Evolutionary conservation across 2,888 invertebrate species (phyloP).

Genomic region (Stegana nigrithorax): DNA sequence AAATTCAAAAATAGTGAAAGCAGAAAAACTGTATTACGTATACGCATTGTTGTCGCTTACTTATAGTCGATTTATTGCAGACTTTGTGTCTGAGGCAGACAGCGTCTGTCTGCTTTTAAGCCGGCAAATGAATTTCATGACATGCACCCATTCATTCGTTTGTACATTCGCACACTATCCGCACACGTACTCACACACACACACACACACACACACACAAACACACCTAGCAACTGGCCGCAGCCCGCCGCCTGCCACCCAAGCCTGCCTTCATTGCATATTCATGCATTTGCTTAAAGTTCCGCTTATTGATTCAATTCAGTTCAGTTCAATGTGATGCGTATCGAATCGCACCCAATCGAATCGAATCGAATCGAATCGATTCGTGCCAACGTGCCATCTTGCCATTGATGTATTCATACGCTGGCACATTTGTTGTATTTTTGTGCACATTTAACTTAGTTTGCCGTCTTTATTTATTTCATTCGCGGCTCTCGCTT

Average conservation of each 20-base stretch:
- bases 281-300: not conserved
- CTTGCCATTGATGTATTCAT: not conserved
- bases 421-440: not conserved
- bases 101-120: not conserved
- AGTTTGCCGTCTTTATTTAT: not conserved
- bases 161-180: too few species aligned
- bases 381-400: too few species aligned
- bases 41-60: too few species aligned
- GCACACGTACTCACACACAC: not conserved
- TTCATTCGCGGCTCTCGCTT: not conserved
- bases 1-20: too few species aligned
- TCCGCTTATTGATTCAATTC: conserved; percentile 2
- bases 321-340: not conserved
- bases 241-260: not conserved
- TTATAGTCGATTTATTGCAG: not conserved
- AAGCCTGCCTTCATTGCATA: not conserved
- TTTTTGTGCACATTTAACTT: not conserved
- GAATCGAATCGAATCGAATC: not conserved
- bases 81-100: not conserved
- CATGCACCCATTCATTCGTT: not conserved
- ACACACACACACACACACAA: not conserved
- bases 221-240: not conserved
- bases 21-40: too few species aligned
- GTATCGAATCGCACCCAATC: not conserved
- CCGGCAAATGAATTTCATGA: conserved; percentile 2